These are phyloP conservation scores for Listronotus bonariensis DNA, from an alignment of 1,140 invertebrate species.

Conservation along the genomic window DNA sequence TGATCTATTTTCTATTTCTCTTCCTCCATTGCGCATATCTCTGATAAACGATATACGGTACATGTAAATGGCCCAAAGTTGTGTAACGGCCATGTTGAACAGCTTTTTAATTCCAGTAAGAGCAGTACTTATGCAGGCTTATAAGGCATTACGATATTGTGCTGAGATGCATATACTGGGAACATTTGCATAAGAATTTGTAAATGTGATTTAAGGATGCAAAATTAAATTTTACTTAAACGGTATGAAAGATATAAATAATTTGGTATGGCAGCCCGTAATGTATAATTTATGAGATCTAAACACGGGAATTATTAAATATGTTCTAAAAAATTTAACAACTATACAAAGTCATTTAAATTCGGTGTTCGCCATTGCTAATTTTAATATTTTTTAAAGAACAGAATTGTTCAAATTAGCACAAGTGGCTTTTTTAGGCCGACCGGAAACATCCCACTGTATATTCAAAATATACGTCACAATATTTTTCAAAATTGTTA, in stretches of 20 bases:
- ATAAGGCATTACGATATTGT: conserved; percentile 32
- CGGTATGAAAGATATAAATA: conserved; percentile 18
- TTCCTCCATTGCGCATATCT: conserved; percentile 7
- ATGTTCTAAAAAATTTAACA: too few species aligned
- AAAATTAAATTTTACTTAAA: conserved; percentile 27
- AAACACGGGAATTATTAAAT: too few species aligned
- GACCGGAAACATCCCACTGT: too few species aligned
- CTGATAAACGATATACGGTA: conserved; percentile 23
- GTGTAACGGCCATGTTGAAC: conserved; percentile 32
- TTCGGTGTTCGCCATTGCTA: too few species aligned
- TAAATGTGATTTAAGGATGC: conserved; percentile 19
- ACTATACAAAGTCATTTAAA: too few species aligned
- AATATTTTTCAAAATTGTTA: too few species aligned
- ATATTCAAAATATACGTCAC: too few species aligned
- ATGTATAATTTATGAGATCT: too few species aligned
- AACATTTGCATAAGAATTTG: conserved; percentile 30
- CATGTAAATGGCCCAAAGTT: conserved; percentile 26
- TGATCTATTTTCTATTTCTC: neutral
- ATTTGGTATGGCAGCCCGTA: conserved; percentile 6
- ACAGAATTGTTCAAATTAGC: too few species aligned
- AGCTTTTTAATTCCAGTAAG: conserved; percentile 31
- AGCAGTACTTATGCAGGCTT: conserved; percentile 20
- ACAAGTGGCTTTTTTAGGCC: too few species aligned
- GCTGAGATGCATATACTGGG: conserved; percentile 26
- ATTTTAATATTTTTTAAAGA: too few species aligned